Conservation (phyloP, 1,140 invertebrate genomes). For the Berghia stephanieae region DNA sequence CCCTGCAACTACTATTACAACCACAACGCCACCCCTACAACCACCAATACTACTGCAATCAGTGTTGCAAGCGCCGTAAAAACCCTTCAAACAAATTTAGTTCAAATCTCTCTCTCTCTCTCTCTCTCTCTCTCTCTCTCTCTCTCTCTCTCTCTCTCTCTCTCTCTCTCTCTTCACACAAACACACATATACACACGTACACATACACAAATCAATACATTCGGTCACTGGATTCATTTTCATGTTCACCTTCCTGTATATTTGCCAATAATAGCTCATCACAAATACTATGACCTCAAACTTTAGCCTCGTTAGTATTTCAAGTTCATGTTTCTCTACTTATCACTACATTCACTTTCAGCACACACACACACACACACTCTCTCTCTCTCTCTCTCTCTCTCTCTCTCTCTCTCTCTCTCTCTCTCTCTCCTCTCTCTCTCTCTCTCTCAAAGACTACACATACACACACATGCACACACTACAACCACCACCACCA, state of each 20-base stretch:
- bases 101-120: constrained; percentile 15
- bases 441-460: too few species aligned
- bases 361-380: too few species aligned
- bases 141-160: constrained; percentile 27
- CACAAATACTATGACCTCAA: neutral
- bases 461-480: too few species aligned
- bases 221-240: neutral
- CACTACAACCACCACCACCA: too few species aligned
- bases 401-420: too few species aligned
- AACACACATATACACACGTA: neutral
- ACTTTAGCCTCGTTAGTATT: neutral
- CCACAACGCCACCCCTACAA: neutral
- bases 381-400: too few species aligned
- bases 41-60: neutral
- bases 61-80: neutral
- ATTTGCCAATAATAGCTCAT: neutral
- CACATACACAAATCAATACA: neutral
- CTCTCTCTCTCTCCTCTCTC: too few species aligned
- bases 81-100: too few species aligned
- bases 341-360: too few species aligned
- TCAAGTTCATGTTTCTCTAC: neutral
- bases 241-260: neutral
- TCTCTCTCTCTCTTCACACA: neutral
- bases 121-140: constrained; percentile 27
- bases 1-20: neutral